Percentiles rank a stretch among this genome's conserved stretches.
phyloP scores from a whole-genome alignment of 2,888 invertebrate species.

The Anorthoa munda region DNA sequence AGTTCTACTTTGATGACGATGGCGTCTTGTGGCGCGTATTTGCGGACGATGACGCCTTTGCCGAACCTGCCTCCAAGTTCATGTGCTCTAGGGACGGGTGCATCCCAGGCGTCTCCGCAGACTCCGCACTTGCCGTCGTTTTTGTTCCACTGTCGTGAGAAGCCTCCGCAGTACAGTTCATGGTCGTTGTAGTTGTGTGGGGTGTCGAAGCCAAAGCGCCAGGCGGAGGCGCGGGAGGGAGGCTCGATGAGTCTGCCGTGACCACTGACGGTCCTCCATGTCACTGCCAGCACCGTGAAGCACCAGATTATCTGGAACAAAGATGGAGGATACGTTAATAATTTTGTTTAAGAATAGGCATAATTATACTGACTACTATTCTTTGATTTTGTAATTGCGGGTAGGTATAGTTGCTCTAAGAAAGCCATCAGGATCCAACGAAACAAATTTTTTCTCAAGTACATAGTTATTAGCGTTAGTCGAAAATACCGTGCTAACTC shows the following conservation, averaged over 20 bases:
- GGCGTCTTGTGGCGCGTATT: slow-evolving; percentile 92
- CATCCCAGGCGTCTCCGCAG: slow-evolving; percentile 96
- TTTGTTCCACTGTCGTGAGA: slow-evolving; percentile 95
- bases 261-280: slow-evolving; percentile 84
- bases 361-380: background rate
- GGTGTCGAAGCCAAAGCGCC: slow-evolving; percentile 97
- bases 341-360: background rate
- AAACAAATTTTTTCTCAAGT: background rate
- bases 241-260: slow-evolving; percentile 96
- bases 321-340: slow-evolving; percentile 16
- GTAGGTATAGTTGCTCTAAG: too few species aligned
- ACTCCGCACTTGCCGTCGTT: slow-evolving; percentile 97
- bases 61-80: slow-evolving; percentile 96
- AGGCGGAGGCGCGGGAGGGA: slow-evolving; percentile 96
- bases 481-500: background rate
- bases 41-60: slow-evolving; percentile 95
- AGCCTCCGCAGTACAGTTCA: slow-evolving; percentile 97
- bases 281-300: slow-evolving; percentile 75
- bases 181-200: slow-evolving; percentile 97
- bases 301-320: slow-evolving; percentile 85
- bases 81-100: slow-evolving; percentile 93
- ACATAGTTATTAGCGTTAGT: background rate
- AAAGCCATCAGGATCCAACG: too few species aligned
- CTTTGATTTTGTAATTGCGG: background rate
- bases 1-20: slow-evolving; percentile 95